Evolutionary conservation across 2,113 vertebrate species (phyloP).

Genomic region (Pseudolaguvia tuberculata): DNA sequence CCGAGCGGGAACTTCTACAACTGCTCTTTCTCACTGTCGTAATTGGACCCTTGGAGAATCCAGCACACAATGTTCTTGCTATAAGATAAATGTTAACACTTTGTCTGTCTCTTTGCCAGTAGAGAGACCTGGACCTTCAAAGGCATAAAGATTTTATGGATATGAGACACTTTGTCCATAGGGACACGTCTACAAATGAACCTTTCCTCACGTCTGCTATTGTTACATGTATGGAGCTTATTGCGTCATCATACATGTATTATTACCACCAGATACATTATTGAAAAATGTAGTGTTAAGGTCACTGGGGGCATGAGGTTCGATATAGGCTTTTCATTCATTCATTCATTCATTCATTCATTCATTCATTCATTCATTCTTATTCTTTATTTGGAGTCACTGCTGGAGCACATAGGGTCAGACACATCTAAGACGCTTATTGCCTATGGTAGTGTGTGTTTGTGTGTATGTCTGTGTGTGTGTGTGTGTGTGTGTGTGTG

Average conservation of each 20-base stretch:
- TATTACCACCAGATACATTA: too few relatives aligned
- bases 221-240: background rate
- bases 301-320: too few relatives aligned
- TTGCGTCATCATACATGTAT: slow-evolving; percentile 29
- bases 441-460: too few relatives aligned
- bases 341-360: too few relatives aligned
- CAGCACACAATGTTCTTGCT: slow-evolving; percentile 53
- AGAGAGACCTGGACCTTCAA: background rate
- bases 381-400: too few relatives aligned
- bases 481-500: too few relatives aligned
- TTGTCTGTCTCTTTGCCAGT: background rate
- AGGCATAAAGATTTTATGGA: slow-evolving; percentile 46
- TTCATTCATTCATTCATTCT: too few relatives aligned
- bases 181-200: slow-evolving; percentile 30
- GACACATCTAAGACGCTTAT: too few relatives aligned
- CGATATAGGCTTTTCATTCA: too few relatives aligned
- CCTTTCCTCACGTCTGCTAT: slow-evolving; percentile 46
- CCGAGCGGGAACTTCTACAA: slow-evolving; percentile 52
- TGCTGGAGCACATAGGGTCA: too few relatives aligned
- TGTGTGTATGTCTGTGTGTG: too few relatives aligned
- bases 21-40: slow-evolving; percentile 55
- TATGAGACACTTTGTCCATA: slow-evolving; percentile 40
- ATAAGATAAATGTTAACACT: slow-evolving; percentile 43
- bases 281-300: too few relatives aligned
- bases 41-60: slow-evolving; percentile 68